Evolutionary conservation across 2,888 invertebrate species (phyloP), one percentile per base, ranked within the genome.

Genomic region (Dysmachus trigonus): DNA sequence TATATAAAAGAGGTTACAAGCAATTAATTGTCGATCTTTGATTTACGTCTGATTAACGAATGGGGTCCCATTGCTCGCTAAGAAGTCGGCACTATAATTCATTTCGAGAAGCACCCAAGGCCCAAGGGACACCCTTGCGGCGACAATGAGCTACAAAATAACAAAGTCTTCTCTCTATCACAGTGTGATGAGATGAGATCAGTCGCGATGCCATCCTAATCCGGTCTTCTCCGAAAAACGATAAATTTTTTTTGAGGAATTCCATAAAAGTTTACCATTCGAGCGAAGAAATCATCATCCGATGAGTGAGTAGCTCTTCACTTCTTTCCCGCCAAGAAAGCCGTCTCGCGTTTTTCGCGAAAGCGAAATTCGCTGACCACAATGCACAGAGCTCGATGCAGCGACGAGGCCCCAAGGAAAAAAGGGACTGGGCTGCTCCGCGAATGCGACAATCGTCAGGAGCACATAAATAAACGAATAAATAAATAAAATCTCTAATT

Each of bases 401-500:
- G 53, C 18, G 53, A 1, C 2, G 15, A 10, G n/a, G 18, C 13
- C 33, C 2, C 8, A 41, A 41, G 15, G 8, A 13, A 41, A 2
- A 51, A 4, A 3, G n/a, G 51, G 18, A 6, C 51, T 18, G 3
- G 13, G n/a, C 15, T 41, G 51, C 18, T 51, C 18, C 53, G 22
- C 22, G 53, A 35, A 18, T 76, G 76, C 41, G 76, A 41, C 76
- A 76, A 76, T 76, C 76, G 35, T 35, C 38, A 30, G 73, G 73
- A 27, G 62, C 62, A 27, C 27, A 62, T 62, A 62, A 62, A 31
- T 73, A 38, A 33, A 41, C 18, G 33, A 73, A 73, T 76, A 76
- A 76, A 76, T 76, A 76, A 76, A 76, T 41, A 76, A 76, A 33
- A 38, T 76, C 38, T 76, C 76, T 76, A 76, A 76, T 76, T 76